Conservation (phyloP, 2,888 invertebrate species). For the Tipula unca region DNA sequence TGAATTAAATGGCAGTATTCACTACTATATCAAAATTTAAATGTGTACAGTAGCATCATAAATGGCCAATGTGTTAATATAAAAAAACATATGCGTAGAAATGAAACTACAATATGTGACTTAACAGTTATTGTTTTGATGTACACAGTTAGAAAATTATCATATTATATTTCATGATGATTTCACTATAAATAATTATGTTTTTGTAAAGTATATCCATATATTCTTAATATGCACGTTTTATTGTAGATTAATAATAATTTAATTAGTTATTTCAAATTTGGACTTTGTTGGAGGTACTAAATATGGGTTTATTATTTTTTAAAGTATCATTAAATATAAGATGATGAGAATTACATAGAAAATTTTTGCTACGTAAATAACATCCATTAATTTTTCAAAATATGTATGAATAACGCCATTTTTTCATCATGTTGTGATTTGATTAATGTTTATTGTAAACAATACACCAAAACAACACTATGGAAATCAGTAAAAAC, state of each 20-base stretch:
- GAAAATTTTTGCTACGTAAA: background rate
- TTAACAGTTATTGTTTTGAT: background rate
- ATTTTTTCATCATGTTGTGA: too few relatives aligned
- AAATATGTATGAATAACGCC: too few relatives aligned
- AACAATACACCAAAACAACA: too few relatives aligned
- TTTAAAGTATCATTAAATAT: background rate
- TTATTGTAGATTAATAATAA: background rate
- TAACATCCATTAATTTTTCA: background rate
- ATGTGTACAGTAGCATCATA: background rate
- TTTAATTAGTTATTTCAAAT: background rate
- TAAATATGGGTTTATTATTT: background rate
- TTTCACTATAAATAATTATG: background rate
- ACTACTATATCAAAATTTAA: background rate
- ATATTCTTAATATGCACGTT: background rate
- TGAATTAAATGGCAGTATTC: background rate
- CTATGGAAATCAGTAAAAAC: too few relatives aligned
- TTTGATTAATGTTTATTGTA: too few relatives aligned
- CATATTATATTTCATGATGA: background rate
- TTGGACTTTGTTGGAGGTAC: background rate
- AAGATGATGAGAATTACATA: background rate
- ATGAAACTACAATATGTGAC: background rate
- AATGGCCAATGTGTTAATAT: background rate
- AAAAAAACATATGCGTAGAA: background rate
- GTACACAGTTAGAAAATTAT: background rate
- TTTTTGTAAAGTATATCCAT: background rate